phyloP scores from a whole-genome alignment of 2,888 invertebrate species.

The Coremacera marginata region DNA sequence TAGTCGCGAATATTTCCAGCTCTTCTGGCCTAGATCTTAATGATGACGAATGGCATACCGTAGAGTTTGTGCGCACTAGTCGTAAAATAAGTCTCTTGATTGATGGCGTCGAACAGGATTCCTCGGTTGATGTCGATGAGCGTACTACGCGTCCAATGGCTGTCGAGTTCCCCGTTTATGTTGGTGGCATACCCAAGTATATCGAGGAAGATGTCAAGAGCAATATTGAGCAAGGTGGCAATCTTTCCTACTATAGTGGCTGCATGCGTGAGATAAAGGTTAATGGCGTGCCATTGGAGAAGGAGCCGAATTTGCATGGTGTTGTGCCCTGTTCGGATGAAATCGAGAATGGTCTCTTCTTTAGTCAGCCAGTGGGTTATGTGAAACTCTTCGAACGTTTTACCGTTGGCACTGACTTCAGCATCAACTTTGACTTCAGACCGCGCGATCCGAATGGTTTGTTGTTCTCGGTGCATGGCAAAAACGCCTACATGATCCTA shows the following conservation, averaged over 20 bases:
- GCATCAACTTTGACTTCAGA: conserved; percentile 86
- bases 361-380: conserved; percentile 82
- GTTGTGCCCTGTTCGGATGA: conserved; percentile 84
- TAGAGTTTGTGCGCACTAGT: conserved; percentile 76
- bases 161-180: conserved; percentile 79
- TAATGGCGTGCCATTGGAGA: conserved; percentile 76
- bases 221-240: conserved; percentile 58
- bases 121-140: conserved; percentile 72
- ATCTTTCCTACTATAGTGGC: conserved; percentile 79
- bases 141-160: conserved; percentile 72
- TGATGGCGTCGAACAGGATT: conserved; percentile 54
- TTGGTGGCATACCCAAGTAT: conserved; percentile 80
- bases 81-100: conserved; percentile 72
- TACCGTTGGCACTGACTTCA: conserved; percentile 82
- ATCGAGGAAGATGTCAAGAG: conserved; percentile 70
- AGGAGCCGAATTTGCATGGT: conserved; percentile 73
- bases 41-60: conserved; percentile 85
- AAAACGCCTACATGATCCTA: conserved; percentile 83
- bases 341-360: conserved; percentile 87
- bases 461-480: conserved; percentile 87
- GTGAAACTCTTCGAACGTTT: conserved; percentile 79
- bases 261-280: conserved; percentile 84
- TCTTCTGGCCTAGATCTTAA: conserved; percentile 71
- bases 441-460: conserved; percentile 88
- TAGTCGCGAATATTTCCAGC: conserved; percentile 74